phyloP scores from a whole-genome alignment of 2,888 invertebrate species.

The Andrena camellia region DNA sequence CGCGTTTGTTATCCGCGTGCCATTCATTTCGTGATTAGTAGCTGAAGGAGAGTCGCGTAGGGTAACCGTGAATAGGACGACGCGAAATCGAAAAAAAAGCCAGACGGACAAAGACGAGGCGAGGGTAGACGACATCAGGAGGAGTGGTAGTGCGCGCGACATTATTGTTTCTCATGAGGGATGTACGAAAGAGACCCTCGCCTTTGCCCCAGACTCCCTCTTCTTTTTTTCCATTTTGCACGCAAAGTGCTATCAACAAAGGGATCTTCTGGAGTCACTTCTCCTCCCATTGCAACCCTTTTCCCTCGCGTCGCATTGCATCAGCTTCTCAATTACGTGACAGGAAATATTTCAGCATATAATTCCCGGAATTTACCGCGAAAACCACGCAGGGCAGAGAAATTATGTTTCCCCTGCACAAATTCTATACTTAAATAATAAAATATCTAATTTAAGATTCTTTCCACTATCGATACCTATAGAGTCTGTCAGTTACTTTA shows the following conservation, averaged over 20 bases:
- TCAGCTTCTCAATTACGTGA: conserved; percentile 25
- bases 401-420: background rate
- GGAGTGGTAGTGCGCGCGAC: conserved; percentile 65
- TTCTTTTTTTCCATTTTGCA: conserved; percentile 46
- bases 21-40: conserved; percentile 56
- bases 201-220: conserved; percentile 57
- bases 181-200: conserved; percentile 63
- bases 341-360: background rate
- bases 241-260: conserved; percentile 67
- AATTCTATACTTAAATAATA: background rate
- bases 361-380: background rate
- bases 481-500: background rate
- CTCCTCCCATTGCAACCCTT: conserved; percentile 38
- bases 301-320: background rate
- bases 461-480: too few relatives aligned
- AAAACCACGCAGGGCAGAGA: background rate
- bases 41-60: conserved; percentile 22
- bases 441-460: too few relatives aligned
- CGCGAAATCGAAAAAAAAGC: conserved; percentile 52
- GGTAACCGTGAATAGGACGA: conserved; percentile 33
- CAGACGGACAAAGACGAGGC: conserved; percentile 52
- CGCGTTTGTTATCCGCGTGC: conserved; percentile 63
- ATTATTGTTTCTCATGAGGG: conserved; percentile 74
- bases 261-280: conserved; percentile 54
- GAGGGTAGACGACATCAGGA: conserved; percentile 52